Base-by-base conservation (phyloP, 1,140 invertebrate species). In the Dendroctonus valens region DNA sequence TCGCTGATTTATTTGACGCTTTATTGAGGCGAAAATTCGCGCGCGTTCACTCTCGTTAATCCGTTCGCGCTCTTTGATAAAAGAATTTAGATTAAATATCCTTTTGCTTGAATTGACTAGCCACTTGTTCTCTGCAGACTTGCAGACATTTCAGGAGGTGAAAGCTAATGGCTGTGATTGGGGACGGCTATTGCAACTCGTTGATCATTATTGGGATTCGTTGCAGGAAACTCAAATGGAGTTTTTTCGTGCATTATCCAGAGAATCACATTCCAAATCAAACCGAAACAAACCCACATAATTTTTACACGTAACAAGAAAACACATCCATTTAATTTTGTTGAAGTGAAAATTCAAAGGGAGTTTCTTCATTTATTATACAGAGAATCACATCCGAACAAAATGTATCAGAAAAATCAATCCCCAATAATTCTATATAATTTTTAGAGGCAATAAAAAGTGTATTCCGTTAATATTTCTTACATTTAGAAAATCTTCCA, bases 61-160 rank as follows among this genome's bases (percentile, higher is more conserved):
- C 26, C 40, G 60, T 63, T 63, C 41, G 60, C 50, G 60, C 48
- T n/a, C 60, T 63, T 54, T 46, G 60, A 63, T 63, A 54, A 63
- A 54, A 52, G 48, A 48, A 65, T 51, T 58, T 50, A 65, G 63
- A 65, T 50, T 65, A 65, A 65, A 58, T 40, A 40, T 58, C 57
- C 63, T 65, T 58, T 65, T 65, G 63, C 63, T 65, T 41, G 53
- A 65, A 65, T 41, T 50, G 53, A 38, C 54, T 50, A 52, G 41
- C 38, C 63, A 59, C 63, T 65, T 65, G 54, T 55, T 65, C 62
- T 26, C 26, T 26, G 26, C 26, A 26, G 26, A 26, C 26, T 58
- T 65, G 53, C 44, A 65, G 63, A 58, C 63, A 52, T 65, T 63
- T 57, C 54, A 65, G 58, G 54, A 65, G 63, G 63, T 65, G 63